Percentiles rank a stretch among this genome's conserved stretches.
phyloP scores from a whole-genome alignment of 2,113 vertebrate genomes.

The Coreoperca whiteheadi region DNA sequence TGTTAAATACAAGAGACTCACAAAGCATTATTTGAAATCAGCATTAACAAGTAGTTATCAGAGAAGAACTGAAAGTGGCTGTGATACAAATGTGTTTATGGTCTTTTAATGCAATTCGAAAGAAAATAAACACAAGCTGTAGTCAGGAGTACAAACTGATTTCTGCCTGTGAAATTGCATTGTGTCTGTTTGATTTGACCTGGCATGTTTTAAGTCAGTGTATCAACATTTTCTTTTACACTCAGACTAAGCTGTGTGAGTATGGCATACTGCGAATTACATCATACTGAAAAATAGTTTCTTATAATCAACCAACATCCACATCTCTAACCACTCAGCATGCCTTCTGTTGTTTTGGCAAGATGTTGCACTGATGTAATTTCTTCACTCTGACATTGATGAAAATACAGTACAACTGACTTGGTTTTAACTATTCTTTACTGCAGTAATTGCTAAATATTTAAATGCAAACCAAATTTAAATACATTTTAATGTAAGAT shows the following conservation, averaged over 20 bases:
- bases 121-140: background rate
- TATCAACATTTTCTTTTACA: background rate
- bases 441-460: background rate
- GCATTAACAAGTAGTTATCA: slow-evolving; percentile 67
- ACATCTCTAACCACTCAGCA: slow-evolving; percentile 6
- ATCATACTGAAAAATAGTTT: background rate
- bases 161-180: slow-evolving; percentile 19
- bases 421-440: background rate
- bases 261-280: background rate
- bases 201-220: slow-evolving; percentile 35
- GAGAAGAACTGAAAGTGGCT: slow-evolving; percentile 44
- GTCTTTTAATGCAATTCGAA: slow-evolving; percentile 33
- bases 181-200: slow-evolving; percentile 17
- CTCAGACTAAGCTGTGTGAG: background rate
- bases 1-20: slow-evolving; percentile 66
- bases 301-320: background rate
- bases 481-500: background rate
- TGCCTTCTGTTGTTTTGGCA: background rate
- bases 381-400: background rate
- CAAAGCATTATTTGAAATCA: slow-evolving; percentile 73
- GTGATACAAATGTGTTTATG: slow-evolving; percentile 50
- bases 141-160: slow-evolving; percentile 38
- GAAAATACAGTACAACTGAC: background rate
- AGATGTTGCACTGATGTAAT: background rate
- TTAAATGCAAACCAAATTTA: slow-evolving; percentile 6